Evolutionary conservation across 1,140 invertebrate genomes (phyloP).

Genomic region (Trissolcus basalis): DNA sequence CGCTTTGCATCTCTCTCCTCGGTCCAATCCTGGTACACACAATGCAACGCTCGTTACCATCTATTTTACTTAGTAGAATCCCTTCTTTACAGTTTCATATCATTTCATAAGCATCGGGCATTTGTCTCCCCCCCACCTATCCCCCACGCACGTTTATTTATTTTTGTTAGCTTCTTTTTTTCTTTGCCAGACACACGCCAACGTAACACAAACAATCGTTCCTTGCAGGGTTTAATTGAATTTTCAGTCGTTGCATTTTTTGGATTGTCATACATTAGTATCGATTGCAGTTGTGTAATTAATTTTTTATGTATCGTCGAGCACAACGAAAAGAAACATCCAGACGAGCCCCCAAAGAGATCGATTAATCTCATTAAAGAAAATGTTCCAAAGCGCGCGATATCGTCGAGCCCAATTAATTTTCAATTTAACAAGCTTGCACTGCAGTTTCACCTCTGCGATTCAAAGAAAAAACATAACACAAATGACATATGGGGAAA

Average conservation of each 20-base stretch:
- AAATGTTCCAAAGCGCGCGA: constrained; percentile 1
- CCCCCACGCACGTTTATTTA: neutral
- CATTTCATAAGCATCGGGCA: constrained; percentile 50
- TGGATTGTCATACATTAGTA: constrained; percentile 48
- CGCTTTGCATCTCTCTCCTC: constrained; percentile 39
- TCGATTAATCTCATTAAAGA: constrained; percentile 44
- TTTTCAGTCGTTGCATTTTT: constrained; percentile 48
- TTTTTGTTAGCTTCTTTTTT: constrained; percentile 35
- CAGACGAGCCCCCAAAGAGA: constrained; percentile 10
- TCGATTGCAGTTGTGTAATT: constrained; percentile 44
- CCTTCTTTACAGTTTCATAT: constrained; percentile 54
- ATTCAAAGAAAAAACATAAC: constrained; percentile 21
- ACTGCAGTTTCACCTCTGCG: too few species aligned
- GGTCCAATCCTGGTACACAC: constrained; percentile 70
- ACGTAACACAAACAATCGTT: constrained; percentile 48
- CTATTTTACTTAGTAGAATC: constrained; percentile 68
- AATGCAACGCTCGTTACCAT: constrained; percentile 70
- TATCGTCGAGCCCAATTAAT: constrained; percentile 19
- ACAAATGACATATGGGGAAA: constrained; percentile 35
- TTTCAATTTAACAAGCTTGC: neutral
- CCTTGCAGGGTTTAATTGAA: constrained; percentile 44
- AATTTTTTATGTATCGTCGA: constrained; percentile 32
- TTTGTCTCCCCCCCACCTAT: constrained; percentile 51
- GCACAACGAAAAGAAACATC: constrained; percentile 17
- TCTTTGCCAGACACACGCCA: constrained; percentile 41